Conservation (phyloP, 2,113 vertebrate species). For the Lampris incognitus region DNA sequence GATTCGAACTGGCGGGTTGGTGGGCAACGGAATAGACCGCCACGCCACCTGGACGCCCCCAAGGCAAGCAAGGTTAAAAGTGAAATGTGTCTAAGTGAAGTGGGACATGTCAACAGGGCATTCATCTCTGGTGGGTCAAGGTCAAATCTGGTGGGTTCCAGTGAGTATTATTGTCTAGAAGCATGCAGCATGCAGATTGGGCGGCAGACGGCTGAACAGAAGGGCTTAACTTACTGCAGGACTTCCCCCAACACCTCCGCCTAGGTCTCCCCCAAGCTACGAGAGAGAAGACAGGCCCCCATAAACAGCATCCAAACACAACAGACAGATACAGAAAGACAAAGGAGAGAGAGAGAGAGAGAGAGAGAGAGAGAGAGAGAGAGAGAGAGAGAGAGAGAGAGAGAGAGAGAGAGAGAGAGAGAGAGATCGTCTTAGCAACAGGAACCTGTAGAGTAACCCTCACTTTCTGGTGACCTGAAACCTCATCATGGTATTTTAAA, state of each 20-base stretch:
- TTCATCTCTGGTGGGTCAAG: background rate
- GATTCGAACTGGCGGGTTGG: too few species aligned
- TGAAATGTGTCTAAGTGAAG: background rate
- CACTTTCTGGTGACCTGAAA: conserved; percentile 32
- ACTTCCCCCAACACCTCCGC: conserved; percentile 99
- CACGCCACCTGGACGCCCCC: too few species aligned
- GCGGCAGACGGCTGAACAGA: conserved; percentile 67
- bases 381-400: too few species aligned
- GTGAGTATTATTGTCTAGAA: background rate
- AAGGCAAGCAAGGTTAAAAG: conserved; percentile 3
- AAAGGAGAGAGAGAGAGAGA: conserved; percentile 62
- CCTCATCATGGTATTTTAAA: conserved; percentile 10
- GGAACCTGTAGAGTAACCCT: conserved; percentile 49
- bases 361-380: too few species aligned
- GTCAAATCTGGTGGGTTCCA: conserved; percentile 4
- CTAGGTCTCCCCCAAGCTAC: conserved; percentile 99
- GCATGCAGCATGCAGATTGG: conserved; percentile 61
- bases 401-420: conserved; percentile 60
- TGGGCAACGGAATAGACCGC: too few species aligned
- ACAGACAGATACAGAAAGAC: conserved; percentile 39
- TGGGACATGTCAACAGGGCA: background rate
- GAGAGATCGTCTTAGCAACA: conserved; percentile 77
- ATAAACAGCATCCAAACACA: conserved; percentile 71
- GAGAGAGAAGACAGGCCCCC: conserved; percentile 78
- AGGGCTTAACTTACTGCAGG: conserved; percentile 95